Evolutionary conservation across 2,113 vertebrate species (phyloP).

Genomic region (Xenopus laevis): DNA sequence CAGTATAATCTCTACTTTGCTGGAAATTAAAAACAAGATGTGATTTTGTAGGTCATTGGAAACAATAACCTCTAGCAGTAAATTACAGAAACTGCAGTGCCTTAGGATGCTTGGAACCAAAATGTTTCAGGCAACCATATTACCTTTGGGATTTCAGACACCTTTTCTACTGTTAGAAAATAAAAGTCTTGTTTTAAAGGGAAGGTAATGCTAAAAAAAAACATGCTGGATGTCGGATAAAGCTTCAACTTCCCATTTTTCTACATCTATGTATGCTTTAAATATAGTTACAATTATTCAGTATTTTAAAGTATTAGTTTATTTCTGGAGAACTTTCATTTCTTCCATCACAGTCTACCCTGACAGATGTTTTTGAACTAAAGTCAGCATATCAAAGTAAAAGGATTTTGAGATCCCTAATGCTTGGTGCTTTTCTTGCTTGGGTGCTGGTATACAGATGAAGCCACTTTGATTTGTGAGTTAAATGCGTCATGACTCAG

Average conservation of each 20-base stretch:
- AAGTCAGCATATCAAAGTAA: not conserved
- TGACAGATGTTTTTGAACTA: not conserved
- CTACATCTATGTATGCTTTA: not conserved
- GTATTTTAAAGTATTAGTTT: not conserved
- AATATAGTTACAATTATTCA: not conserved
- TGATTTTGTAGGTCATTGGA: slow-evolving; percentile 43
- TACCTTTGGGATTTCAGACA: slow-evolving; percentile 18
- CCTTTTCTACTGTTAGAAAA: slow-evolving; percentile 11
- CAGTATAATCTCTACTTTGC: slow-evolving; percentile 35
- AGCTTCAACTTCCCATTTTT: not conserved
- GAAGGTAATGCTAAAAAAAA: not conserved
- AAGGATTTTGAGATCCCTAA: not conserved
- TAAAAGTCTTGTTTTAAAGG: slow-evolving; percentile 17
- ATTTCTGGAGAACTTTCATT: not conserved
- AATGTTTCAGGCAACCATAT: slow-evolving; percentile 30
- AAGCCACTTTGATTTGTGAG: too few species aligned
- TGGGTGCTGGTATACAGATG: slow-evolving; percentile 1
- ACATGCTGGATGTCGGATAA: not conserved
- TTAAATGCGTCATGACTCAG: too few species aligned
- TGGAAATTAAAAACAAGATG: slow-evolving; percentile 43
- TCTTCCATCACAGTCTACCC: not conserved
- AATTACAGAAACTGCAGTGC: slow-evolving; percentile 33
- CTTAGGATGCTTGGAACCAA: slow-evolving; percentile 31
- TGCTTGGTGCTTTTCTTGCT: not conserved
- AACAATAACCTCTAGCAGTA: slow-evolving; percentile 38